A percentile compares a stretch with the other conserved stretches of the same genome.
phyloP scores from a whole-genome alignment of 2,888 invertebrate genomes.

The Polydesmus complanatus region DNA sequence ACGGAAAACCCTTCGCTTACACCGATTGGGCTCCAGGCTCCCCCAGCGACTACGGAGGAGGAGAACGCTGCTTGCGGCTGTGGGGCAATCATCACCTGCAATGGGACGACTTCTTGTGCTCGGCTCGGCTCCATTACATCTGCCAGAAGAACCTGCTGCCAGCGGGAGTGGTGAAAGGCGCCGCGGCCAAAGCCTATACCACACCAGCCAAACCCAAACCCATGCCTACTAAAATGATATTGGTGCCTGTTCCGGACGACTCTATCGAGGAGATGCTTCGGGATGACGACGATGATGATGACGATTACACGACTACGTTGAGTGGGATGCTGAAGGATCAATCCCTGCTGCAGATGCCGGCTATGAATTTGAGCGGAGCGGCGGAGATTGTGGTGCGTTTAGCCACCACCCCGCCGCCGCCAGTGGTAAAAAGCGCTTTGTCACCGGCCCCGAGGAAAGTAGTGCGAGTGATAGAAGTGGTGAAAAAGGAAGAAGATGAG shows the following conservation, averaged over 20 bases:
- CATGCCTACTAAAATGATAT: not conserved
- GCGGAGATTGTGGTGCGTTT: not conserved
- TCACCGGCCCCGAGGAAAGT: too few species aligned
- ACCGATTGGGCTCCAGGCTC: conserved; percentile 2
- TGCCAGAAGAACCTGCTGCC: not conserved
- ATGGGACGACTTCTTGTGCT: conserved; percentile 7
- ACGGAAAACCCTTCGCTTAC: not conserved
- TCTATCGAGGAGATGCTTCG: not conserved
- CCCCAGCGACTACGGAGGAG: not conserved
- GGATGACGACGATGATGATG: not conserved
- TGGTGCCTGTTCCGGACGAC: not conserved
- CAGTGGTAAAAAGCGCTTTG: not conserved
- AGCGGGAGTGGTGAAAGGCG: not conserved
- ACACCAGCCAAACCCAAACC: not conserved
- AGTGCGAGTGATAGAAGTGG: too few species aligned
- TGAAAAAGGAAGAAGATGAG: too few species aligned
- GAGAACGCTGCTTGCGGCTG: not conserved
- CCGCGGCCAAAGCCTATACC: not conserved
- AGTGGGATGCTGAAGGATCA: not conserved
- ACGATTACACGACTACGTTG: not conserved
- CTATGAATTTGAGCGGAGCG: too few species aligned
- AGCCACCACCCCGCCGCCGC: not conserved
- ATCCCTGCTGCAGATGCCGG: not conserved
- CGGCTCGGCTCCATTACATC: conserved; percentile 1
- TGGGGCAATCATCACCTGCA: conserved; percentile 4